phyloP scores from a whole-genome alignment of 2,888 invertebrate genomes.

The Pemphredon lugubris region DNA sequence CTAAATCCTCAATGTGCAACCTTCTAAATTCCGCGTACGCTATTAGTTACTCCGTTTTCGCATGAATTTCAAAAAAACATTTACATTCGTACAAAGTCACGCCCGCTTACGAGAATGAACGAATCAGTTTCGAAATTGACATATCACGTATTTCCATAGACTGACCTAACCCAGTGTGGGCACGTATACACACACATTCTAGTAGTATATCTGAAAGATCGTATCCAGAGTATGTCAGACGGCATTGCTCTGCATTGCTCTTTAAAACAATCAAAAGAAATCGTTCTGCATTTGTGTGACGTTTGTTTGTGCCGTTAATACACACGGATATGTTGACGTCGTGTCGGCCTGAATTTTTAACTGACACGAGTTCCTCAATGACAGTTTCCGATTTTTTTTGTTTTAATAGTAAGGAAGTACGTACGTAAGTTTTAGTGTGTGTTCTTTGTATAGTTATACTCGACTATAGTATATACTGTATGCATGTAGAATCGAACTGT shows the following conservation, averaged over 20 bases:
- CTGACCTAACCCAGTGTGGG: conserved; percentile 24
- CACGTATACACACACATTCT: conserved; percentile 26
- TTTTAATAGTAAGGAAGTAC: conserved; percentile 11
- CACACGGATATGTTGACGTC: neutral
- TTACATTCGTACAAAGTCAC: conserved; percentile 52
- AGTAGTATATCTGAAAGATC: conserved; percentile 31
- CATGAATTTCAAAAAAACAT: too few relatives aligned
- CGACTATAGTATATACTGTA: too few relatives aligned
- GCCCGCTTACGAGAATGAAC: conserved; percentile 38
- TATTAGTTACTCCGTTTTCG: too few relatives aligned
- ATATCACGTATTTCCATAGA: conserved; percentile 55
- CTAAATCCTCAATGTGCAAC: conserved; percentile 5
- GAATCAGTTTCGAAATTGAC: conserved; percentile 57
- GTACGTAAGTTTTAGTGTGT: neutral
- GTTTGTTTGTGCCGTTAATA: neutral
- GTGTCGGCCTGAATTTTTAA: neutral
- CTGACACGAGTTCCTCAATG: too few relatives aligned
- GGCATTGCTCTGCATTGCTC: conserved; percentile 35
- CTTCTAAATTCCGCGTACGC: too few relatives aligned
- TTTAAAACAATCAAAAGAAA: conserved; percentile 15
- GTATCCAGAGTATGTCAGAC: conserved; percentile 4
- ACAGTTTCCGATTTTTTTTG: too few relatives aligned
- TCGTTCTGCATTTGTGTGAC: conserved; percentile 5
- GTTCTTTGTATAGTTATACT: too few relatives aligned
- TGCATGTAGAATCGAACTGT: too few relatives aligned